phyloP scores from a whole-genome alignment of 2,888 invertebrate genomes.

The Leptopterna dolabrata region DNA sequence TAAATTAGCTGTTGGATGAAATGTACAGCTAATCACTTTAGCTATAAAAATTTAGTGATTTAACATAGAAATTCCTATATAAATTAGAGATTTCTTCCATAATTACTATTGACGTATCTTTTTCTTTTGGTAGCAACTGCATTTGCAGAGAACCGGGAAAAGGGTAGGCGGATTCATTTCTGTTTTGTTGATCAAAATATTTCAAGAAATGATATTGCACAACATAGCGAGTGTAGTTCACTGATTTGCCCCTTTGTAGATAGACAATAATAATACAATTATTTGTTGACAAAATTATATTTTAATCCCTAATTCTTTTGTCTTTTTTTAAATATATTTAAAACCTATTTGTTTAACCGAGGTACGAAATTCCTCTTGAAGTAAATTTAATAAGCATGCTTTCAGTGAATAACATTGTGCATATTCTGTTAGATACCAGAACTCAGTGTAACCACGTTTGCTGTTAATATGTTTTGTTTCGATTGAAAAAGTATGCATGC shows the following conservation, averaged over 20 bases:
- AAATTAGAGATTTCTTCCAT: no score
- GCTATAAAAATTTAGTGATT: no score
- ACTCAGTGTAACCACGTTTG: background rate
- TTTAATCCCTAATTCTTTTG: background rate
- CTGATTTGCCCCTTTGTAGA: background rate
- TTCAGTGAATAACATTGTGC: background rate
- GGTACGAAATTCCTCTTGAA: background rate
- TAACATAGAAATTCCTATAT: no score
- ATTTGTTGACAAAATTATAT: background rate
- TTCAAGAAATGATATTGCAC: background rate
- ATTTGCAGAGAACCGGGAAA: slow-evolving; percentile 72
- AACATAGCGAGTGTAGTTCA: background rate
- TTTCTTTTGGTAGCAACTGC: slow-evolving; percentile 69
- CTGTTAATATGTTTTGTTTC: background rate
- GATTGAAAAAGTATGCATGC: background rate
- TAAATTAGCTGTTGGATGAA: no score
- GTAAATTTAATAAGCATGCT: background rate
- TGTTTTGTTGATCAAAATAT: background rate
- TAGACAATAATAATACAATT: background rate
- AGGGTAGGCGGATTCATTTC: slow-evolving; percentile 67
- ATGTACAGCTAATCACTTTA: no score
- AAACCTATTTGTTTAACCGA: background rate
- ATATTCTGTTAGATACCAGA: slow-evolving; percentile 7
- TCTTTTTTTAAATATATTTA: background rate
- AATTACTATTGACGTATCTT: background rate